Evolutionary conservation across 2,888 invertebrate species (phyloP).

Genomic region (Drosophila recens): DNA sequence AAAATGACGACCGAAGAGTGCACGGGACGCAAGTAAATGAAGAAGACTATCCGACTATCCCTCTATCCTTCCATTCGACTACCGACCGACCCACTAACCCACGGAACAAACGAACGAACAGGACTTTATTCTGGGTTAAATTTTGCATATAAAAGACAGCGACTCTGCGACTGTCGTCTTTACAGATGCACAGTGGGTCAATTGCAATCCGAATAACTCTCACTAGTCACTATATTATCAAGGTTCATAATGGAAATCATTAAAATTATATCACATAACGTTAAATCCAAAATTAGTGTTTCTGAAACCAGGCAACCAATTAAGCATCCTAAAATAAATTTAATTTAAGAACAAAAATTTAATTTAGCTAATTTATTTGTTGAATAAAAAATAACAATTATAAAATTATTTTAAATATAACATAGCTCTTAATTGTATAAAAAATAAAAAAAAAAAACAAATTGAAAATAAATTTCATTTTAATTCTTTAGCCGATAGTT

Average conservation of each 20-base stretch:
- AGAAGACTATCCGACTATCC: slow-evolving; percentile 21
- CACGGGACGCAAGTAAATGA: slow-evolving; percentile 41
- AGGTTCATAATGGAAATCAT: neutral
- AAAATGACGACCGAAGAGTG: slow-evolving; percentile 52
- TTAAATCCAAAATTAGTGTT: too few species aligned
- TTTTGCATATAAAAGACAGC: slow-evolving; percentile 74
- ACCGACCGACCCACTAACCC: slow-evolving; percentile 25
- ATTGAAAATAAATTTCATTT: too few species aligned
- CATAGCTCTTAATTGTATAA: too few species aligned
- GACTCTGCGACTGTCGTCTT: slow-evolving; percentile 40
- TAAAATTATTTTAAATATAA: too few species aligned
- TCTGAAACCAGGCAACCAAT: too few species aligned
- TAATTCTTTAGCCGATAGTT: too few species aligned
- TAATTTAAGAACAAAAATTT: too few species aligned
- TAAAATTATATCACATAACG: too few species aligned
- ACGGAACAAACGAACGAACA: slow-evolving; percentile 50
- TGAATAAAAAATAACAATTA: too few species aligned
- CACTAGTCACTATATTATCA: neutral
- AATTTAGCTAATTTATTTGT: too few species aligned
- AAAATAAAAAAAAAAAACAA: too few species aligned
- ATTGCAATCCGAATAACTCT: slow-evolving; percentile 1
- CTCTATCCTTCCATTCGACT: neutral
- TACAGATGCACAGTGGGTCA: slow-evolving; percentile 61
- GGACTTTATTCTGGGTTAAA: slow-evolving; percentile 76
- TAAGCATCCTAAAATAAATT: neutral